Percentiles rank a stretch among this genome's conserved stretches.
Conservation (phyloP, 2,797 vertebrate species). For the Pseudopleuronectes americanus region DNA sequence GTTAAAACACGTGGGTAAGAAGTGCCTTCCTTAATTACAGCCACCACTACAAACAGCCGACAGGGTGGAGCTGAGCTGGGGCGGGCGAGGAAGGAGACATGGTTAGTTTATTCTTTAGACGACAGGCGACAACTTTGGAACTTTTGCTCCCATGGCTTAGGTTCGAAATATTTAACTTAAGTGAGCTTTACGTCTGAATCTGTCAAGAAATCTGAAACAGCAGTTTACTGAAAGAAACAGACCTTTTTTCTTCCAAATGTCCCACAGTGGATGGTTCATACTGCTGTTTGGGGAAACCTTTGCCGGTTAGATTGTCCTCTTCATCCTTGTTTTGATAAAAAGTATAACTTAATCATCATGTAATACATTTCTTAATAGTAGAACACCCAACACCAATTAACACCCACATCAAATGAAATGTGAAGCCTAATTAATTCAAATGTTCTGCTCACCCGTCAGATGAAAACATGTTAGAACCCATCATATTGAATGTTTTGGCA, state of each 20-base stretch:
- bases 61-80: constrained; percentile 70
- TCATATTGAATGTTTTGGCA: constrained; percentile 18
- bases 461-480: background rate
- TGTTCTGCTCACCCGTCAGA: background rate
- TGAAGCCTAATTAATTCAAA: constrained; percentile 29
- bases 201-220: background rate
- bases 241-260: background rate
- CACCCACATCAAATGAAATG: constrained; percentile 39
- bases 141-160: constrained; percentile 54
- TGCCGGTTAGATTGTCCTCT: constrained; percentile 2
- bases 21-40: constrained; percentile 72
- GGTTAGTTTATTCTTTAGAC: constrained; percentile 71
- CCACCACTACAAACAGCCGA: constrained; percentile 74
- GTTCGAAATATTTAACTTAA: constrained; percentile 39
- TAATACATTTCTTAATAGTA: background rate
- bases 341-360: constrained; percentile 10
- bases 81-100: constrained; percentile 70
- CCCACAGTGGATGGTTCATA: too few species aligned
- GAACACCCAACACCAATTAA: constrained; percentile 29
- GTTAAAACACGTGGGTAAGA: constrained; percentile 63
- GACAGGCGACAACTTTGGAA: constrained; percentile 58
- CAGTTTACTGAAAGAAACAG: constrained; percentile 4
- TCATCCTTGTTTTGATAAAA: constrained; percentile 2
- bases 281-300: background rate
- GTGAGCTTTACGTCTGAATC: constrained; percentile 7